These are phyloP conservation scores for Lepidurus packardi DNA, from an alignment of 1,140 invertebrate species.

Conservation along the genomic window DNA sequence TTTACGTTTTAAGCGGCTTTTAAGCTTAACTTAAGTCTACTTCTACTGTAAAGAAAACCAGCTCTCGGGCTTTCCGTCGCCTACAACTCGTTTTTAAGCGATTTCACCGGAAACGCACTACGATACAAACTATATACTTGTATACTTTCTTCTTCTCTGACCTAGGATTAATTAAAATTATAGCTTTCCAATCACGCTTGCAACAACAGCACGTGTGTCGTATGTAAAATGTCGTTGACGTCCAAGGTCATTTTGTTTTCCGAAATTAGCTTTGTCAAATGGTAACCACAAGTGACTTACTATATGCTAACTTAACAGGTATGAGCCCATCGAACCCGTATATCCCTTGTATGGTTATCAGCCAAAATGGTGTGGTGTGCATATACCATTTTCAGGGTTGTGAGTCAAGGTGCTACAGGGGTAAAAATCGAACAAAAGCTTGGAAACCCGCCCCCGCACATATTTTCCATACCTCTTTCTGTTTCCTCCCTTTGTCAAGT, in stretches of 20 bases:
- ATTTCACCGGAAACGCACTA: constrained; percentile 6
- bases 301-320: neutral
- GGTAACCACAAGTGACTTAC: neutral
- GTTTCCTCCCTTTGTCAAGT: neutral
- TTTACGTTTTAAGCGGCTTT: too few relatives aligned
- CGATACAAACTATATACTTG: neutral
- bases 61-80: neutral
- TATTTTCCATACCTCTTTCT: neutral
- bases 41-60: neutral
- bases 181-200: neutral
- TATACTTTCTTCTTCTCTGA: too few relatives aligned
- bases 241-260: neutral
- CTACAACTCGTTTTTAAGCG: neutral
- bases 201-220: neutral
- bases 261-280: neutral
- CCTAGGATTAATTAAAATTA: neutral
- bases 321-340: neutral
- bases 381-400: constrained; percentile 9
- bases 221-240: neutral
- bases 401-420: neutral
- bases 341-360: constrained; percentile 6
- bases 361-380: neutral
- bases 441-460: neutral
- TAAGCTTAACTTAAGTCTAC: neutral
- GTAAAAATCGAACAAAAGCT: neutral